Conservation (phyloP, 2,797 vertebrate species). For the Dendrocincla tyrannina region DNA sequence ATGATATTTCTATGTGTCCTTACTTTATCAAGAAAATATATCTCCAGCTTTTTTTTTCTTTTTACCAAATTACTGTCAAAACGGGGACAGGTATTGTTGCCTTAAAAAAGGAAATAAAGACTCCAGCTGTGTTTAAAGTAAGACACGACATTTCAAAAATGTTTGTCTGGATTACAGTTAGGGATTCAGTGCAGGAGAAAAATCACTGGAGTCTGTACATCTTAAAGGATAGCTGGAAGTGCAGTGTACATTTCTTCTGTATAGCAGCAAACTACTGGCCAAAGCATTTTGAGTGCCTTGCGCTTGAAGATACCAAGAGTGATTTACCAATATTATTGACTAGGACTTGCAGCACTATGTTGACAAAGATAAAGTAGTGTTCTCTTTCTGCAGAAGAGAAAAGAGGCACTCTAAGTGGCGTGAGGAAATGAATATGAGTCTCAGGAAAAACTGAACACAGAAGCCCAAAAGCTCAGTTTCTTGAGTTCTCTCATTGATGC, state of each 20-base stretch:
- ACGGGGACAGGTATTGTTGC: not conserved
- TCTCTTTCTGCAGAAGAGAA: not conserved
- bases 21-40: not conserved
- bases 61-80: not conserved
- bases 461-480: not conserved
- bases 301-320: not conserved
- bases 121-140: not conserved
- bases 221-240: not conserved
- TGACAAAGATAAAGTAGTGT: not conserved
- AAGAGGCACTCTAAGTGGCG: not conserved
- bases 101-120: not conserved
- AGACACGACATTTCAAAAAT: not conserved
- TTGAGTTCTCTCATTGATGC: not conserved
- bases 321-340: not conserved
- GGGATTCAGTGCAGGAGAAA: not conserved
- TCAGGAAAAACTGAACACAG: not conserved
- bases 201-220: not conserved
- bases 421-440: not conserved
- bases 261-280: not conserved
- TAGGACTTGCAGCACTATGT: not conserved
- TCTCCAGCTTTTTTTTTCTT: not conserved
- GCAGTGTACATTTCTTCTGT: not conserved
- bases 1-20: not conserved
- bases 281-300: not conserved
- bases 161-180: not conserved